These are phyloP conservation scores for Prochilodus magdalenae DNA, from an alignment of 2,113 vertebrate genomes.

Conservation along the genomic window DNA sequence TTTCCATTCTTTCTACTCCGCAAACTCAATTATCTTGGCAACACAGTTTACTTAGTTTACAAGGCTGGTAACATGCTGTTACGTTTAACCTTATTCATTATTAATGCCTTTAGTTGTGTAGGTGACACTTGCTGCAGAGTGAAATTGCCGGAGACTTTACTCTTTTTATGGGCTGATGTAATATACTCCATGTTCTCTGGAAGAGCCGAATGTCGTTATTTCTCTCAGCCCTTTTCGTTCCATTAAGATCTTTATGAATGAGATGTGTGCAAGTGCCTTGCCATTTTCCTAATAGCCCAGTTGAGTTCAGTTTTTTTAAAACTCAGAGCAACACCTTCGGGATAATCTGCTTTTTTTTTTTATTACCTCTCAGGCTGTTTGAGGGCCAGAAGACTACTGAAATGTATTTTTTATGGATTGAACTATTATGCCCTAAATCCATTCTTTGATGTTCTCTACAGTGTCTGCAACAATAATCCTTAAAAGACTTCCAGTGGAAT, in stretches of 20 bases:
- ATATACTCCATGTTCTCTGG: neutral
- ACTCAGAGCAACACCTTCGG: conserved; percentile 18
- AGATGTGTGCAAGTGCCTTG: conserved; percentile 43
- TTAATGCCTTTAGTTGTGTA: neutral
- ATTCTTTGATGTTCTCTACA: conserved; percentile 25
- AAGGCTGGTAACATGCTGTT: neutral
- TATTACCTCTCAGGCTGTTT: conserved; percentile 9
- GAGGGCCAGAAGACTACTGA: conserved; percentile 20
- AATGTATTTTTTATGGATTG: conserved; percentile 22
- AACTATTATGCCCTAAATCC: conserved; percentile 32
- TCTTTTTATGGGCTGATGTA: neutral
- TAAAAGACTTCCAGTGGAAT: neutral
- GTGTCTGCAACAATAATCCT: conserved; percentile 8
- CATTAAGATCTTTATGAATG: neutral
- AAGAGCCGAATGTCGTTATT: neutral
- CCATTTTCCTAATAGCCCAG: conserved; percentile 18
- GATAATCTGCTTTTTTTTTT: conserved; percentile 29
- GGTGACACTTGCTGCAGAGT: neutral
- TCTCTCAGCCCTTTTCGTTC: neutral
- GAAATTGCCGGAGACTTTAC: neutral
- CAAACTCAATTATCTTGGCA: neutral
- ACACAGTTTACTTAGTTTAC: neutral
- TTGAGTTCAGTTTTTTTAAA: conserved; percentile 11
- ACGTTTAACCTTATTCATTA: conserved; percentile 2
- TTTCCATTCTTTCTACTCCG: neutral